Conservation (phyloP, 2,797 vertebrate genomes). For the Odontamblyopus lacepedii region DNA sequence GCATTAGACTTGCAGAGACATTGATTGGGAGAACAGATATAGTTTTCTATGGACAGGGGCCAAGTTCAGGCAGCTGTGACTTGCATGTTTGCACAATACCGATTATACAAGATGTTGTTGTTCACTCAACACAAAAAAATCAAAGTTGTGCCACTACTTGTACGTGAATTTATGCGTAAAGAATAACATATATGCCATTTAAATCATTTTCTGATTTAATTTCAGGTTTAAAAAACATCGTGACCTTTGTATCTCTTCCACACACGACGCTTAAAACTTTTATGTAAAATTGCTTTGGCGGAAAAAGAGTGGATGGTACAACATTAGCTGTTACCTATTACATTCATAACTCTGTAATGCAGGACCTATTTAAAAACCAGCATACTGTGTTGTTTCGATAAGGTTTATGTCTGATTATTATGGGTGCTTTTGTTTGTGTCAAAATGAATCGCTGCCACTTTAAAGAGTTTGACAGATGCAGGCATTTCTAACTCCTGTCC, state of each 20-base stretch:
- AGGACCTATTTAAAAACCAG: not conserved
- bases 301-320: not conserved
- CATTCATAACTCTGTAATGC: too few relatives aligned
- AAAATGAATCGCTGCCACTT: constrained; percentile 10
- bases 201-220: not conserved
- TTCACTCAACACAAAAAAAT: constrained; percentile 3
- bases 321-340: not conserved
- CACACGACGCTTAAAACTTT: not conserved
- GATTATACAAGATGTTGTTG: constrained; percentile 31
- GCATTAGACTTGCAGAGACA: constrained; percentile 3
- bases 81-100: constrained; percentile 49
- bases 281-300: not conserved
- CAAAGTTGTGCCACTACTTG: not conserved
- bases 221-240: not conserved
- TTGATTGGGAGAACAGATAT: constrained; percentile 20
- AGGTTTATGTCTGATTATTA: not conserved
- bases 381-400: not conserved
- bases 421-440: not conserved
- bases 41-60: constrained; percentile 37
- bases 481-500: constrained; percentile 12
- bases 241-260: not conserved
- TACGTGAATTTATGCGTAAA: not conserved
- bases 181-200: not conserved
- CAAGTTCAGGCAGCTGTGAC: constrained; percentile 46
- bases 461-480: constrained; percentile 42